These are phyloP conservation scores for Stegodyphus mimosarum DNA, from an alignment of 1,140 invertebrate species.

Conservation along the genomic window DNA sequence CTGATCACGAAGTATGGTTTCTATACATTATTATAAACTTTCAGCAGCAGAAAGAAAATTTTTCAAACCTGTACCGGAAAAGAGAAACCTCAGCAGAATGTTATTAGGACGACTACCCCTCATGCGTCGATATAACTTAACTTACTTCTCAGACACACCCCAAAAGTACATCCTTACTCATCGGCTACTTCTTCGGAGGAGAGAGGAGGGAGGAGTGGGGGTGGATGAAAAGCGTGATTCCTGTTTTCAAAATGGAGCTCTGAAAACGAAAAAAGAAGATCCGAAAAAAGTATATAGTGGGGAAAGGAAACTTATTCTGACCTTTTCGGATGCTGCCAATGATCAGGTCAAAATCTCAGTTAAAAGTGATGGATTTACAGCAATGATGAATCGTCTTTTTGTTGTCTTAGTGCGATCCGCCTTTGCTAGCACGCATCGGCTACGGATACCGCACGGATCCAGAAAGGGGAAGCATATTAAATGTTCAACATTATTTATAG, in stretches of 20 bases:
- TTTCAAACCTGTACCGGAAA: too few species aligned
- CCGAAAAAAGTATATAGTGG: background rate
- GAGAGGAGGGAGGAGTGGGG: slow-evolving; percentile 2
- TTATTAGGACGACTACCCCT: background rate
- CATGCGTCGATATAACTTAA: slow-evolving; percentile 2
- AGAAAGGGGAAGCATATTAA: background rate
- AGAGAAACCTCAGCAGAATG: too few species aligned
- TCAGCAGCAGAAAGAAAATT: too few species aligned
- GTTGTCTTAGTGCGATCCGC: slow-evolving; percentile 38
- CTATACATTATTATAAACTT: too few species aligned
- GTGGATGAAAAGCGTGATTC: slow-evolving; percentile 13
- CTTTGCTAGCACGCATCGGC: slow-evolving; percentile 10
- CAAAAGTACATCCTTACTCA: slow-evolving; percentile 2
- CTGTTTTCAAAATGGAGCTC: slow-evolving; percentile 32
- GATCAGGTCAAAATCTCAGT: slow-evolving; percentile 50
- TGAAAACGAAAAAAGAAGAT: background rate
- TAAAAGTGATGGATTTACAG: slow-evolving; percentile 42
- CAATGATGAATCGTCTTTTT: slow-evolving; percentile 49
- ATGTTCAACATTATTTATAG: too few species aligned
- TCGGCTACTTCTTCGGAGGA: background rate
- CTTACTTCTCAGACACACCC: slow-evolving; percentile 25
- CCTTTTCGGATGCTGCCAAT: slow-evolving; percentile 20
- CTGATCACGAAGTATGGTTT: too few species aligned
- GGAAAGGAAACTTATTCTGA: slow-evolving; percentile 10
- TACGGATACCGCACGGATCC: slow-evolving; percentile 22